A percentile compares a stretch with the other conserved stretches of the same genome.
Conservation (phyloP, 2,888 invertebrate genomes). For the Criorhina ranunculi region DNA sequence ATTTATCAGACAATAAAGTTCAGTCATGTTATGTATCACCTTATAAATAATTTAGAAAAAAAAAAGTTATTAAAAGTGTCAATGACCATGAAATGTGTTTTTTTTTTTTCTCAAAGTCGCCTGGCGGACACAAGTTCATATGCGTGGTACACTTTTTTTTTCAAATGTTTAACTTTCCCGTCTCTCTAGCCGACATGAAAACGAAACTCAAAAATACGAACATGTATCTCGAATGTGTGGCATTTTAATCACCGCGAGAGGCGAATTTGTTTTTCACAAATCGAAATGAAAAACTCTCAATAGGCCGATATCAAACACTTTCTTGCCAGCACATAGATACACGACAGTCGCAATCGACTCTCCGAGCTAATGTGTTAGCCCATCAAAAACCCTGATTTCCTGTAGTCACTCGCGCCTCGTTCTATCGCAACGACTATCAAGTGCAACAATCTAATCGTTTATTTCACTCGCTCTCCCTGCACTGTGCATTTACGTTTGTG, state of each 20-base stretch:
- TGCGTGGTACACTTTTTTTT: conserved; percentile 32
- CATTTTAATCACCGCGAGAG: neutral
- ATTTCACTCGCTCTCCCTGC: conserved; percentile 11
- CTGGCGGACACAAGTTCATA: conserved; percentile 40
- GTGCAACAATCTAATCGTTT: conserved; percentile 39
- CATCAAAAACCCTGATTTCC: conserved; percentile 7
- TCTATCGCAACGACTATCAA: conserved; percentile 37
- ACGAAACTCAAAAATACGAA: neutral
- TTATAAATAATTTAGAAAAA: conserved; percentile 17
- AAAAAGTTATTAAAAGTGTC: conserved; percentile 16
- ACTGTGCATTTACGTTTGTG: conserved; percentile 25
- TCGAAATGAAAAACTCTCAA: conserved; percentile 28
- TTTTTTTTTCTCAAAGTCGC: conserved; percentile 21
- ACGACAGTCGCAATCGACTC: neutral
- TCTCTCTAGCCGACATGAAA: conserved; percentile 7
- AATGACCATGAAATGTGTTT: conserved; percentile 26
- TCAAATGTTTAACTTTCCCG: conserved; percentile 25
- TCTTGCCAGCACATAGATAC: conserved; percentile 12
- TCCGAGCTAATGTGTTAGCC: conserved; percentile 8
- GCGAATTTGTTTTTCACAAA: conserved; percentile 15
- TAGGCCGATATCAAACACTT: conserved; percentile 22
- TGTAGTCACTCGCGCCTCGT: conserved; percentile 48
- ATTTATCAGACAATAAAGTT: no score
- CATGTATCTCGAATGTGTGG: neutral
- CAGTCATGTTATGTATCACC: neutral